Evolutionary conservation across 2,888 invertebrate species (phyloP).

Genomic region (Cordilura impudica): DNA sequence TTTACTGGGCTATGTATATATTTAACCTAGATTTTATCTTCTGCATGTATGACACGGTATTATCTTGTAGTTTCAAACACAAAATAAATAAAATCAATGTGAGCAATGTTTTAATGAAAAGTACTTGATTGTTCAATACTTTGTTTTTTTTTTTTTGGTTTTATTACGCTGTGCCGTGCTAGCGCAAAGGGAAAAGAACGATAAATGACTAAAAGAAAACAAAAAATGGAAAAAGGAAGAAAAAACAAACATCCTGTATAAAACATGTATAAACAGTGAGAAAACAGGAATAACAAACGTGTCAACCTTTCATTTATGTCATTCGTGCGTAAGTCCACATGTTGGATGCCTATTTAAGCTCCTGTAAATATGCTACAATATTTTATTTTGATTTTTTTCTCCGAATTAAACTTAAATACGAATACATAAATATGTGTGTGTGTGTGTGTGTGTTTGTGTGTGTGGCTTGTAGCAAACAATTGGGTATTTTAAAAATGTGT

Average conservation of each 20-base stretch:
- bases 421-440: neutral
- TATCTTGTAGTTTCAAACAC: neutral
- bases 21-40: no score
- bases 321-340: constrained; percentile 60
- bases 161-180: no score
- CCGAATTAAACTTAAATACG: neutral
- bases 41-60: no score
- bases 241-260: no score
- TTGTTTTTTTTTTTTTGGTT: neutral
- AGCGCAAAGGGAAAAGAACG: no score
- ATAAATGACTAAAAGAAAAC: no score
- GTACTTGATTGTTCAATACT: neutral
- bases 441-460: constrained; percentile 13
- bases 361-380: constrained; percentile 58
- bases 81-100: neutral
- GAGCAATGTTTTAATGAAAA: neutral
- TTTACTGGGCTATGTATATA: no score
- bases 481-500: neutral
- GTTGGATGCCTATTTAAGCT: constrained; percentile 56
- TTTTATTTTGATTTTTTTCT: constrained; percentile 22
- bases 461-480: neutral
- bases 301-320: constrained; percentile 60
- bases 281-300: constrained; percentile 41
- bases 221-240: no score
- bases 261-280: neutral